These are phyloP conservation scores for Montifringilla adamsi DNA, from an alignment of 2,113 vertebrate species.

Conservation along the genomic window DNA sequence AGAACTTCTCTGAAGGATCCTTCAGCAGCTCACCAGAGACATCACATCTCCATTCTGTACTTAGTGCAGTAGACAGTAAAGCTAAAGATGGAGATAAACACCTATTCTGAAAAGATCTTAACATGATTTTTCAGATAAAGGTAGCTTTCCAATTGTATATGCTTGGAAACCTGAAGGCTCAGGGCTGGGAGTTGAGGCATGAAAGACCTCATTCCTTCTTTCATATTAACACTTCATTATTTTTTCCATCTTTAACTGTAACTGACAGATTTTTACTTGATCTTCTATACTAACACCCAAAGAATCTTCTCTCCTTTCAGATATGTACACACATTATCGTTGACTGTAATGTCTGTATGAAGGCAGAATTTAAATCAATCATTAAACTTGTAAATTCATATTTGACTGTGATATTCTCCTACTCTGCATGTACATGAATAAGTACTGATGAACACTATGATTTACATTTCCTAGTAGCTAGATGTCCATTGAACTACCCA, in stretches of 20 bases:
- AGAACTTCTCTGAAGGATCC: not conserved
- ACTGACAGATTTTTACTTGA: conserved; percentile 2
- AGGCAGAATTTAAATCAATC: not conserved
- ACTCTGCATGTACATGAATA: not conserved
- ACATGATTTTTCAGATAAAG: not conserved
- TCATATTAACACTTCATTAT: not conserved
- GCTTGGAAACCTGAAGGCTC: not conserved
- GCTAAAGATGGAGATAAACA: not conserved
- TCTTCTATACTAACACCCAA: not conserved
- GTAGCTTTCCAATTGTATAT: not conserved
- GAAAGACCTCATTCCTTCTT: not conserved
- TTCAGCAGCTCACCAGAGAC: not conserved
- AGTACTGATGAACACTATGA: not conserved
- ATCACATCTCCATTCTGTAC: not conserved
- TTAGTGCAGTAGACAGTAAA: not conserved
- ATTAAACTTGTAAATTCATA: not conserved
- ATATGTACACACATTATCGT: not conserved
- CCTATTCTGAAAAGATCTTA: not conserved
- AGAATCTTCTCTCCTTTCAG: not conserved
- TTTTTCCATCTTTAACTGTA: not conserved
- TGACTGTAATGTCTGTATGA: not conserved
- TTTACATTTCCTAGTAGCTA: not conserved
- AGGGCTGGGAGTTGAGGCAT: not conserved
- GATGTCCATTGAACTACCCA: not conserved
- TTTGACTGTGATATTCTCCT: not conserved